phyloP scores from a whole-genome alignment of 2,888 invertebrate genomes.

The Caenorhabditis sp. region DNA sequence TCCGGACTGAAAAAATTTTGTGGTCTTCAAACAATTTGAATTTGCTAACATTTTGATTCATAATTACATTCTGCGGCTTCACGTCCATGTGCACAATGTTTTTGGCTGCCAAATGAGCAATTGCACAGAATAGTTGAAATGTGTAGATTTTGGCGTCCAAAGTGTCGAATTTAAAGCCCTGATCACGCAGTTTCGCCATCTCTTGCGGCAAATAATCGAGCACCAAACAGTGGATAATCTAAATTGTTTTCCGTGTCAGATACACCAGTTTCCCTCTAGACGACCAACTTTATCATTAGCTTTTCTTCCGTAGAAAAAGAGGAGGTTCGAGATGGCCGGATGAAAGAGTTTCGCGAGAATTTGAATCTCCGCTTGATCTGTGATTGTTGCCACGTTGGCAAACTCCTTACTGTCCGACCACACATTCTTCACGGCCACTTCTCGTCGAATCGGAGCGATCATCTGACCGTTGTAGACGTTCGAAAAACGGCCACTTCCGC shows the following conservation, averaged over 20 bases:
- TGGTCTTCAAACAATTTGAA: neutral
- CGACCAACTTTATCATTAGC: constrained; percentile 51
- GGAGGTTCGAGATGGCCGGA: constrained; percentile 63
- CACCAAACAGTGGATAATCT: constrained; percentile 67
- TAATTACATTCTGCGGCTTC: constrained; percentile 72
- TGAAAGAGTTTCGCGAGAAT: constrained; percentile 65
- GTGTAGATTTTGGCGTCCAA: constrained; percentile 67
- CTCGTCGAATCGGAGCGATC: constrained; percentile 50
- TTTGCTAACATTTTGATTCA: constrained; percentile 58
- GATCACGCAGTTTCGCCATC: constrained; percentile 60
- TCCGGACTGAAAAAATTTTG: constrained; percentile 20
- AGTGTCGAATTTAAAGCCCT: constrained; percentile 53
- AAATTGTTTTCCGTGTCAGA: neutral
- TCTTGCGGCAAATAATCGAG: constrained; percentile 69
- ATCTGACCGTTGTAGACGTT: constrained; percentile 68
- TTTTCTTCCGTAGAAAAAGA: constrained; percentile 62
- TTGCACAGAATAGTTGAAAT: constrained; percentile 69
- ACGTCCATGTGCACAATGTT: constrained; percentile 73
- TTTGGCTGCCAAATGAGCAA: constrained; percentile 61
- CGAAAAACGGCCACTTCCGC: constrained; percentile 70
- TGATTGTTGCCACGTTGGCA: constrained; percentile 8
- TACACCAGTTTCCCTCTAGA: no score
- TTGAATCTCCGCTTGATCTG: constrained; percentile 55
- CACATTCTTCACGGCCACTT: constrained; percentile 70
- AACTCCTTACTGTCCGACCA: constrained; percentile 60